These are phyloP conservation scores for Neoascia interrupta DNA, from an alignment of 2,888 invertebrate genomes.

Conservation along the genomic window DNA sequence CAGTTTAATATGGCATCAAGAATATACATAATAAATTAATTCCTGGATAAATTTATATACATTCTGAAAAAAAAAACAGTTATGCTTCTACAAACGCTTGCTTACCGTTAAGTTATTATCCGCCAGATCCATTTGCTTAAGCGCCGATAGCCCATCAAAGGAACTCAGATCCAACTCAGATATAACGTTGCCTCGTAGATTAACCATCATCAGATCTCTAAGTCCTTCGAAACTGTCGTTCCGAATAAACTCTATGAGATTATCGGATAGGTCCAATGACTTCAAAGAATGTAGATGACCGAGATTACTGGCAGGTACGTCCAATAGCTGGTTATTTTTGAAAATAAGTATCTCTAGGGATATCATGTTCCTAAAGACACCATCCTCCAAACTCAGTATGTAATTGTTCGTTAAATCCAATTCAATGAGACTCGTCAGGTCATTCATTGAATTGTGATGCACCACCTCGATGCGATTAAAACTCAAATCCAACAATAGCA, in stretches of 20 bases:
- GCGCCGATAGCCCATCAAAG: slow-evolving; percentile 86
- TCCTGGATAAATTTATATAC: too few relatives aligned
- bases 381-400: slow-evolving; percentile 86
- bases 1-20: too few relatives aligned
- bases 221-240: slow-evolving; percentile 87
- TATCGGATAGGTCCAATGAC: slow-evolving; percentile 88
- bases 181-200: slow-evolving; percentile 88
- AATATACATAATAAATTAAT: too few relatives aligned
- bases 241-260: slow-evolving; percentile 87
- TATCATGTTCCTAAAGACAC: slow-evolving; percentile 85
- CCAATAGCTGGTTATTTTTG: slow-evolving; percentile 88
- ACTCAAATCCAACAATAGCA: slow-evolving; percentile 86
- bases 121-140: slow-evolving; percentile 88
- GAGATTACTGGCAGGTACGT: slow-evolving; percentile 86
- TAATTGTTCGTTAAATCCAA: slow-evolving; percentile 89
- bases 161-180: slow-evolving; percentile 86
- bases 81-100: too few relatives aligned
- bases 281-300: slow-evolving; percentile 85
- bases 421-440: slow-evolving; percentile 86
- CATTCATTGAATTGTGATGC: slow-evolving; percentile 87
- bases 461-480: slow-evolving; percentile 88
- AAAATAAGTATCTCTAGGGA: slow-evolving; percentile 87
- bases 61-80: too few relatives aligned
- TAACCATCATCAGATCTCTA: slow-evolving; percentile 85
- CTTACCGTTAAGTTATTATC: slow-evolving; percentile 89